Conservation (phyloP, 1,140 invertebrate species). For the Himalopsyche phryganea region DNA sequence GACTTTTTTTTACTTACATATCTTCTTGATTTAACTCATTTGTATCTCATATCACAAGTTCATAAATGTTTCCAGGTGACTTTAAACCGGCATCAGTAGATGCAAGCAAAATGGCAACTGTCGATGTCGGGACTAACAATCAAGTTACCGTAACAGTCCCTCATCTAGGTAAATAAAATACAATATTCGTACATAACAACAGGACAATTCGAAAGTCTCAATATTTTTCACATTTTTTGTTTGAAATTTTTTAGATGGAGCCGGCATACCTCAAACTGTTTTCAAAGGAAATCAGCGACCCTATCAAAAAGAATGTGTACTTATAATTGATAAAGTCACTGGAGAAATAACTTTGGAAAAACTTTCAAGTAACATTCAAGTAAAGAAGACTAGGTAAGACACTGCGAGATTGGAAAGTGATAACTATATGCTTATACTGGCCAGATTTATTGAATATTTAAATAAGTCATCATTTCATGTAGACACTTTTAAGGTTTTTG, state of each 20-base stretch:
- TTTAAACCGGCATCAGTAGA: constrained; percentile 97
- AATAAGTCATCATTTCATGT: too few species aligned
- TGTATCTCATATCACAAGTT: too few species aligned
- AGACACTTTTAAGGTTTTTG: too few species aligned
- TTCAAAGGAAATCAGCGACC: constrained; percentile 91
- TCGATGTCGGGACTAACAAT: constrained; percentile 84
- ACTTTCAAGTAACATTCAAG: constrained; percentile 84
- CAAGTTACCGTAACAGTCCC: constrained; percentile 91
- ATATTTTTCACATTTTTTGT: too few species aligned
- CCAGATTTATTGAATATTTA: too few species aligned
- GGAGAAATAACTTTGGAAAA: constrained; percentile 91
- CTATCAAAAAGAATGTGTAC: constrained; percentile 88
- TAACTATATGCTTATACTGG: too few species aligned
- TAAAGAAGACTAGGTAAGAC: constrained; percentile 87
- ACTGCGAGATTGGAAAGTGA: too few species aligned
- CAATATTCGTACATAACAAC: constrained; percentile 4
- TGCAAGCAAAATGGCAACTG: constrained; percentile 80
- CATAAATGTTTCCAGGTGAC: constrained; percentile 74
- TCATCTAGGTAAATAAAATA: constrained; percentile 64
- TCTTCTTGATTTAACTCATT: too few species aligned
- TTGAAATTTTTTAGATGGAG: constrained; percentile 59
- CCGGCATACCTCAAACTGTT: constrained; percentile 83
- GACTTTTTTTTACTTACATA: too few species aligned
- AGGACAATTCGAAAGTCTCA: too few species aligned
- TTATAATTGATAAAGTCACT: constrained; percentile 88